Evolutionary conservation across 2,888 invertebrate species (phyloP).

Genomic region (Cerastoderma edule): DNA sequence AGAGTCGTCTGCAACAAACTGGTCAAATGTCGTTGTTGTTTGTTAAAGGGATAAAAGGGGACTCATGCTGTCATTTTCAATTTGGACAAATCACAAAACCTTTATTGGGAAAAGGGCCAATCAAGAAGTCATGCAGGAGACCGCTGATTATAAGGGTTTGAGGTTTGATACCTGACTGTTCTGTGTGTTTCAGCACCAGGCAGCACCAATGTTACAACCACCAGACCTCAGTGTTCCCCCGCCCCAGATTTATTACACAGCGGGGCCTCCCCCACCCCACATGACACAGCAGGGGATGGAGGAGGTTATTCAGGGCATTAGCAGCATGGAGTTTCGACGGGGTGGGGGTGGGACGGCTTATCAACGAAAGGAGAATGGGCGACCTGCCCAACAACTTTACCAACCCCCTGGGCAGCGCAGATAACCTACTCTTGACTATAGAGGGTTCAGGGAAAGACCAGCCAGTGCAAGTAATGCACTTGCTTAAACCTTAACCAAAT

Average conservation of each 20-base stretch:
- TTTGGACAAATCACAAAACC: too few species aligned
- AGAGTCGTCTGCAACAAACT: too few species aligned
- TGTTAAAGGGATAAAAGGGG: too few species aligned
- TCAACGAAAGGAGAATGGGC: conserved; percentile 85
- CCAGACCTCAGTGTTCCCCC: conserved; percentile 57
- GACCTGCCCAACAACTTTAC: conserved; percentile 69
- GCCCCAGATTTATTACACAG: conserved; percentile 56
- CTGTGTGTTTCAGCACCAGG: conserved; percentile 33
- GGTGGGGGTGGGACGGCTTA: conserved; percentile 67
- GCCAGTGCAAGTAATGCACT: too few species aligned
- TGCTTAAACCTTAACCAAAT: too few species aligned
- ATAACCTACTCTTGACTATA: conserved; percentile 24
- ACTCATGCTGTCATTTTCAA: too few species aligned
- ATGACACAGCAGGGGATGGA: conserved; percentile 35
- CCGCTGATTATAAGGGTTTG: too few species aligned
- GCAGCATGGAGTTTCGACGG: conserved; percentile 74
- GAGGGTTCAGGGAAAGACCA: too few species aligned
- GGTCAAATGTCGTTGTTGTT: too few species aligned
- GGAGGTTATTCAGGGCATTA: conserved; percentile 54
- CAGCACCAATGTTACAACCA: conserved; percentile 40
- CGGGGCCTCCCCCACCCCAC: conserved; percentile 48
- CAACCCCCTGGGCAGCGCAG: conserved; percentile 65
- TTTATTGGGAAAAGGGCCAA: too few species aligned
- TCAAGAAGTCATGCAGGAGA: too few species aligned
- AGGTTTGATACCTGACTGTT: too few species aligned